These are phyloP conservation scores for Hypena proboscidalis DNA, from an alignment of 2,888 invertebrate species.

Conservation along the genomic window DNA sequence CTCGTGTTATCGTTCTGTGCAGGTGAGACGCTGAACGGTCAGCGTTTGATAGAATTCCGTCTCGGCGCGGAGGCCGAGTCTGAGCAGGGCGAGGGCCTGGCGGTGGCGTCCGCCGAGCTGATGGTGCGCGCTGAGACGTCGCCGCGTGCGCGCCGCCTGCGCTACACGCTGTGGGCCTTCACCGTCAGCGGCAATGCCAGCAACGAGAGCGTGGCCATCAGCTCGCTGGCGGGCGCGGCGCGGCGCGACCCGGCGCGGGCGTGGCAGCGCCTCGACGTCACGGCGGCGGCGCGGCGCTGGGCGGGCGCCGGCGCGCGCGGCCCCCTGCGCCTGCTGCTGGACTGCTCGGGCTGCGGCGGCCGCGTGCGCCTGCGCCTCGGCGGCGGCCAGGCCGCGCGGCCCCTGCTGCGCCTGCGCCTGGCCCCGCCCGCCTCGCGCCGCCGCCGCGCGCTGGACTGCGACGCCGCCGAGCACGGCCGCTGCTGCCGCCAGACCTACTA, in stretches of 20 bases:
- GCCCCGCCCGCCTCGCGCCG: conserved; percentile 89
- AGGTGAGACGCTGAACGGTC: conserved; percentile 94
- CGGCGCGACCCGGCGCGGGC: conserved; percentile 87
- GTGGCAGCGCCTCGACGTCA: conserved; percentile 95
- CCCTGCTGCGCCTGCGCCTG: conserved; percentile 93
- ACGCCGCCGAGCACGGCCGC: conserved; percentile 80
- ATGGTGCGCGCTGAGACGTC: conserved; percentile 86
- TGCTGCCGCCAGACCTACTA: conserved; percentile 96
- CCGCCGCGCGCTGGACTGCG: conserved; percentile 93
- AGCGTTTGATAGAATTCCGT: conserved; percentile 94
- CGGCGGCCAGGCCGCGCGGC: conserved; percentile 88
- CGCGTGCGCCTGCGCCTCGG: conserved; percentile 89
- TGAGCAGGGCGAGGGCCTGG: conserved; percentile 85
- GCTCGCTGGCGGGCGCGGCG: conserved; percentile 77
- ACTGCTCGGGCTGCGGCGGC: conserved; percentile 93
- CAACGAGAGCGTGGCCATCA: conserved; percentile 83
- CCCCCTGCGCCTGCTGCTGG: conserved; percentile 90
- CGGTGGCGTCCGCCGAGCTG: conserved; percentile 91
- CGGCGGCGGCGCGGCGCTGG: conserved; percentile 91
- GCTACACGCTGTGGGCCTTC: conserved; percentile 90
- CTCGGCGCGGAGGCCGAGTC: conserved; percentile 86
- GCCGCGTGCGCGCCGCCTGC: conserved; percentile 62
- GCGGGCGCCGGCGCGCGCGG: conserved; percentile 79
- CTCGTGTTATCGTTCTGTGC: conserved; percentile 45
- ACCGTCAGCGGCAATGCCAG: conserved; percentile 87